Evolutionary conservation across 2,113 vertebrate species (phyloP).

Genomic region (Oxyruncus cristatus): DNA sequence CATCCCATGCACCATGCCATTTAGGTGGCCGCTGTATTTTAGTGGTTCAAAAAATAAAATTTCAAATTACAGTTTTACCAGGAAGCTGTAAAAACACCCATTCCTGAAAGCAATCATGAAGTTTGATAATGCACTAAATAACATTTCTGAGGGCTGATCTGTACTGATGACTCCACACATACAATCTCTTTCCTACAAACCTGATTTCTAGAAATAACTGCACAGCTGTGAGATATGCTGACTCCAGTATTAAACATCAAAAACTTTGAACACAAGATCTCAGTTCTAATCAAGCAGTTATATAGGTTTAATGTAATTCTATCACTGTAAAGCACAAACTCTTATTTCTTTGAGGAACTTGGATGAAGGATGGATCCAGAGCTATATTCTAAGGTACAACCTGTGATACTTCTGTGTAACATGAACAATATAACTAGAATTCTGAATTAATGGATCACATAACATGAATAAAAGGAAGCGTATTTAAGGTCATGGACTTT

Average conservation of each 20-base stretch:
- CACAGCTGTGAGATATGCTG: conserved; percentile 18
- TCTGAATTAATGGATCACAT: background rate
- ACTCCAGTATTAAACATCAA: background rate
- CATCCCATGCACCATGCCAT: background rate
- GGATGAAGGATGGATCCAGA: background rate
- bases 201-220: conserved; percentile 30
- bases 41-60: background rate
- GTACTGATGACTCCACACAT: background rate
- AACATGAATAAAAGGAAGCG: background rate
- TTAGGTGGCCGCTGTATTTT: background rate
- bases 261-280: background rate
- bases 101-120: background rate
- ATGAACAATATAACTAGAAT: background rate
- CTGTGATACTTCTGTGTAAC: background rate
- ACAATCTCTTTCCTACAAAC: background rate
- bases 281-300: background rate
- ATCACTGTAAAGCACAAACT: background rate
- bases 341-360: background rate
- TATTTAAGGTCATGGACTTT: background rate
- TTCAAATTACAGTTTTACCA: background rate
- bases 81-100: background rate
- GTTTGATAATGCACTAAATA: background rate
- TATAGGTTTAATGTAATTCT: background rate
- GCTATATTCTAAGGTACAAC: background rate
- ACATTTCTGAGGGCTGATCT: background rate